A percentile compares a stretch with the other conserved stretches of the same genome.
These are phyloP conservation scores for Danio choprae DNA, from an alignment of 2,797 vertebrate species.

Conservation along the genomic window DNA sequence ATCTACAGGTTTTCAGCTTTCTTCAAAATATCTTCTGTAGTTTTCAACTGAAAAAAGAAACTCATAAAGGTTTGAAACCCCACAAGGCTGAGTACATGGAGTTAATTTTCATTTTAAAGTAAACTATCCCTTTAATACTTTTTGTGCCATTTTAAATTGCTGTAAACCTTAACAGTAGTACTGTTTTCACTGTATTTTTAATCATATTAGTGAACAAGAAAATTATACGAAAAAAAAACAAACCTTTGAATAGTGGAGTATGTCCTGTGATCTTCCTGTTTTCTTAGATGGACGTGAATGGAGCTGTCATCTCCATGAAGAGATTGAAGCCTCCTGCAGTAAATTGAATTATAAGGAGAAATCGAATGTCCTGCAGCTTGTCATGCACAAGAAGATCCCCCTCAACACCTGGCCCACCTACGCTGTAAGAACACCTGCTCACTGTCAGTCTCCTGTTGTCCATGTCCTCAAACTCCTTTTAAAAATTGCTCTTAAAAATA, in stretches of 20 bases:
- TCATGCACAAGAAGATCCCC: slow-evolving; percentile 96
- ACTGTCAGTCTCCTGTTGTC: not conserved
- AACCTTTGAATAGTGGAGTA: not conserved
- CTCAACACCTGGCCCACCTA: slow-evolving; percentile 92
- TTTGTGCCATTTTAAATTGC: not conserved
- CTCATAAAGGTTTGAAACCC: too few relatives aligned
- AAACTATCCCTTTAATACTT: too few relatives aligned
- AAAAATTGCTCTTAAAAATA: too few relatives aligned
- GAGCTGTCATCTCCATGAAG: slow-evolving; percentile 90
- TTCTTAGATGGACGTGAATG: slow-evolving; percentile 88
- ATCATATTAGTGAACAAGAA: not conserved
- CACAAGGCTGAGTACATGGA: too few relatives aligned
- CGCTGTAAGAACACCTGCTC: slow-evolving; percentile 76
- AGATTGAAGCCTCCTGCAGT: slow-evolving; percentile 94
- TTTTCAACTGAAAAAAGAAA: too few relatives aligned
- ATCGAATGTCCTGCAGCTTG: slow-evolving; percentile 86
- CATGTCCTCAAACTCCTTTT: not conserved
- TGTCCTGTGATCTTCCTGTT: slow-evolving; percentile 30
- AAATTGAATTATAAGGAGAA: slow-evolving; percentile 91
- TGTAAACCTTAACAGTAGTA: not conserved
- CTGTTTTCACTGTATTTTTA: not conserved
- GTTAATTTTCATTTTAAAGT: too few relatives aligned
- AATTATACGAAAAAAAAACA: not conserved
- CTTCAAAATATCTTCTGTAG: too few relatives aligned
- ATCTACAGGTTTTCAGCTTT: too few relatives aligned